Conservation (phyloP, 2,113 vertebrate genomes). For the Oceanodroma tethys region DNA sequence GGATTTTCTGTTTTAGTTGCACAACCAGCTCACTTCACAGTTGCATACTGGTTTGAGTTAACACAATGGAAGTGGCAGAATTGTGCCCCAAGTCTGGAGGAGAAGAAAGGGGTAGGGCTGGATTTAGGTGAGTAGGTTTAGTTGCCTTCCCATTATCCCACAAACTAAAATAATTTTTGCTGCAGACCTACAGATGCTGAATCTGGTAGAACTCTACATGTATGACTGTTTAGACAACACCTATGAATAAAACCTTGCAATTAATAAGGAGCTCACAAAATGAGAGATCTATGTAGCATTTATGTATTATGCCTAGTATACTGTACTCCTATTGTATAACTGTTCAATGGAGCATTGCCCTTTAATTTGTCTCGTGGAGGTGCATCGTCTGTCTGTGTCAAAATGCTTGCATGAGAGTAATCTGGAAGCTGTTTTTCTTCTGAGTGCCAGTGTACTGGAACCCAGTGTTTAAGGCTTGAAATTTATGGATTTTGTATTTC, state of each 20-base stretch:
- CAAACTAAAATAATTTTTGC: background rate
- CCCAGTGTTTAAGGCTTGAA: background rate
- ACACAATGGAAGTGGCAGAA: background rate
- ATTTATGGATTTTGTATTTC: background rate
- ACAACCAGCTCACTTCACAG: background rate
- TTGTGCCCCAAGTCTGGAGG: background rate
- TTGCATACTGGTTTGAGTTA: background rate
- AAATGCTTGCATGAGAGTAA: background rate
- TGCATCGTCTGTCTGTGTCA: background rate
- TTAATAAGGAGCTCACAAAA: background rate
- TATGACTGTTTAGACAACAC: background rate
- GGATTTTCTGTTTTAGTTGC: background rate
- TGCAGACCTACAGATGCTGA: background rate
- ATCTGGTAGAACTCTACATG: background rate
- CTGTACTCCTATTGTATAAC: background rate
- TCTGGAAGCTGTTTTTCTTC: background rate
- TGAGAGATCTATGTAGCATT: background rate
- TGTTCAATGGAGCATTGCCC: background rate
- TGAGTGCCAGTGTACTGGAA: background rate
- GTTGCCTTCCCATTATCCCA: background rate
- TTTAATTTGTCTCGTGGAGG: background rate
- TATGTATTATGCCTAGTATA: background rate
- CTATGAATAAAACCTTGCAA: background rate
- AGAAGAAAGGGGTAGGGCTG: background rate
- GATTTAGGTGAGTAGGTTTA: background rate